Conservation (phyloP, 2,888 invertebrate genomes). For the Acanthosepion lycidas region DNA sequence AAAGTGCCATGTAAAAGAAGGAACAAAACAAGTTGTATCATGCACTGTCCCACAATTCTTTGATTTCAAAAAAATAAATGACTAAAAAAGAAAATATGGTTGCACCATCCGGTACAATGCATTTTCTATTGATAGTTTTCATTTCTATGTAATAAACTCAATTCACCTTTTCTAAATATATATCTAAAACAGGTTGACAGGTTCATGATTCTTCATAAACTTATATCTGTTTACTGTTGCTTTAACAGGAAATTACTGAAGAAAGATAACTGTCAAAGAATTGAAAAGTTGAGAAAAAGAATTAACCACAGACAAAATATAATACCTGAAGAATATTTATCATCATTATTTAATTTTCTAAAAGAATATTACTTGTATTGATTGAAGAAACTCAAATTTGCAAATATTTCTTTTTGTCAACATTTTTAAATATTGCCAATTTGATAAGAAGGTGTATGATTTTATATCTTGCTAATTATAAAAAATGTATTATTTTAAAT, state of each 20-base stretch:
- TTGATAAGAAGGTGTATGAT: background rate
- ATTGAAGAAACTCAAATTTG: too few relatives aligned
- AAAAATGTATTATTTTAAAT: background rate
- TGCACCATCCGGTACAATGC: background rate
- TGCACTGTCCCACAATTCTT: background rate
- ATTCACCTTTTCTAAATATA: background rate
- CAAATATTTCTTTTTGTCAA: background rate
- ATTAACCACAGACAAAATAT: background rate
- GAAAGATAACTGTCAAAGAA: background rate
- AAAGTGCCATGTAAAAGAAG: background rate
- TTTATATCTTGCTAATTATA: background rate
- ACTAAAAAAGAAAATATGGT: background rate
- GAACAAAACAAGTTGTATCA: constrained; percentile 4
- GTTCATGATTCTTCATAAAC: background rate
- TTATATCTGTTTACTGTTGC: background rate
- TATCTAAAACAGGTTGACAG: background rate
- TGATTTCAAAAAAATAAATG: background rate
- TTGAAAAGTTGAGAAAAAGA: background rate
- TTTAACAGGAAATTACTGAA: background rate
- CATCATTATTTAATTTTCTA: background rate
- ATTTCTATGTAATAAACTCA: background rate
- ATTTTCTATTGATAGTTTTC: background rate
- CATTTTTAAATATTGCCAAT: background rate
- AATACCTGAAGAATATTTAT: background rate
- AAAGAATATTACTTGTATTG: background rate